These are phyloP conservation scores for Microplitis demolitor DNA, from an alignment of 1,140 invertebrate species.

Conservation along the genomic window DNA sequence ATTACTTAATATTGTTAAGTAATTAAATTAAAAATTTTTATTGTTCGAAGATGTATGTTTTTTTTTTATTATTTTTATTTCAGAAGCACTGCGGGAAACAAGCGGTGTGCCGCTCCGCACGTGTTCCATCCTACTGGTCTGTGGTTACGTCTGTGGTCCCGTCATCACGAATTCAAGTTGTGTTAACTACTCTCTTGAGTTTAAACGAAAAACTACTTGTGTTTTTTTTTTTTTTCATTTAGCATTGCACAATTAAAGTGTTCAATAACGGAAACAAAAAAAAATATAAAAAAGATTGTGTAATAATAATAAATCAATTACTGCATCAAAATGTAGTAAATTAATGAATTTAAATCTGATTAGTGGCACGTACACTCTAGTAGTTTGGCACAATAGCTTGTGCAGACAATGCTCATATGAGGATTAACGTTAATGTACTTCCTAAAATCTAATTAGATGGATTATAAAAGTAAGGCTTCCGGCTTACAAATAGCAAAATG, in stretches of 20 bases:
- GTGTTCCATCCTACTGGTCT: conserved; percentile 11
- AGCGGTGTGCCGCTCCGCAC: conserved; percentile 8
- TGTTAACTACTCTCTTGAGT: conserved; percentile 6
- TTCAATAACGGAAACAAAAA: too few relatives aligned
- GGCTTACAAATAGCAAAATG: background rate
- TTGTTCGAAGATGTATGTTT: background rate
- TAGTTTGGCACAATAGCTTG: too few relatives aligned
- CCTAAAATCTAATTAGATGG: conserved; percentile 10
- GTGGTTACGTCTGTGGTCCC: conserved; percentile 12
- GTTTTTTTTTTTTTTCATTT: background rate
- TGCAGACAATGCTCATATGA: too few relatives aligned
- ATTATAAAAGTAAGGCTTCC: conserved; percentile 9
- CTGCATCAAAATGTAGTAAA: too few relatives aligned
- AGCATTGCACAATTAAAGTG: background rate
- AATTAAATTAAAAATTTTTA: background rate
- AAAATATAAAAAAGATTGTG: too few relatives aligned
- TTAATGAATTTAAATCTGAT: too few relatives aligned
- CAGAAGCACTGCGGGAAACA: background rate
- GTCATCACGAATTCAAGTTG: conserved; percentile 4
- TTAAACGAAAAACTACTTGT: conserved; percentile 4
- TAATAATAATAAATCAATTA: too few relatives aligned
- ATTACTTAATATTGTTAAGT: background rate
- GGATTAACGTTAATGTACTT: background rate
- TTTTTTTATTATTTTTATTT: background rate
- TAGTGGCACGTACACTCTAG: too few relatives aligned